These are phyloP conservation scores for Phlogophora meticulosa DNA, from an alignment of 2,888 invertebrate species.

Conservation along the genomic window DNA sequence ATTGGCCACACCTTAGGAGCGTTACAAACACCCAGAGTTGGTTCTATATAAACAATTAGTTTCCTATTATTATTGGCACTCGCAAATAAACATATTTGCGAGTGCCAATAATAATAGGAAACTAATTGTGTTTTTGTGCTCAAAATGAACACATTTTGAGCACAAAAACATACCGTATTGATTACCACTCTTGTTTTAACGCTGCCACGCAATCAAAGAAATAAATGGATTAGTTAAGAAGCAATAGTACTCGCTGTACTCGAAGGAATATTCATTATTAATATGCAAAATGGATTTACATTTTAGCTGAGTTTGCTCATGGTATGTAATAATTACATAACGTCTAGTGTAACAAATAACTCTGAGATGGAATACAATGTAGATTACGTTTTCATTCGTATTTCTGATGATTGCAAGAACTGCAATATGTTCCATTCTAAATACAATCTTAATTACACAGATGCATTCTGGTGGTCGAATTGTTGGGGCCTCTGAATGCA, in stretches of 20 bases:
- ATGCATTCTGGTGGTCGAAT: not conserved
- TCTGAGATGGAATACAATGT: conserved; percentile 4
- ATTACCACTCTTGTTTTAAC: not conserved
- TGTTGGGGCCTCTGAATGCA: not conserved
- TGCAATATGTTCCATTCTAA: conserved; percentile 44
- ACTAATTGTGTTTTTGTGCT: no score
- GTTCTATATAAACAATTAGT: not conserved
- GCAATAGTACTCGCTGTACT: no score
- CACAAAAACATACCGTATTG: not conserved
- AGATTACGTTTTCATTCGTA: not conserved
- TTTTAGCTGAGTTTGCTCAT: not conserved
- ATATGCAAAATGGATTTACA: not conserved
- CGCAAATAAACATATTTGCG: no score
- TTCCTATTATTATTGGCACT: not conserved
- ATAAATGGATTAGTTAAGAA: not conserved
- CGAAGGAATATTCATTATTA: not conserved
- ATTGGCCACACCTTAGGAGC: not conserved
- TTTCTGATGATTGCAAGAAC: conserved; percentile 14
- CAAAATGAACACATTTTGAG: no score
- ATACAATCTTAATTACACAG: conserved; percentile 33
- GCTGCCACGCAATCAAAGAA: not conserved
- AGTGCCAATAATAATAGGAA: no score
- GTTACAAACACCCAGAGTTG: not conserved
- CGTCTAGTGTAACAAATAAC: conserved; percentile 20
- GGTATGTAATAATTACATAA: conserved; percentile 12